Percentiles rank a stretch among this genome's conserved stretches.
phyloP scores from a whole-genome alignment of 2,797 vertebrate genomes.

The Etheostoma perlongum region DNA sequence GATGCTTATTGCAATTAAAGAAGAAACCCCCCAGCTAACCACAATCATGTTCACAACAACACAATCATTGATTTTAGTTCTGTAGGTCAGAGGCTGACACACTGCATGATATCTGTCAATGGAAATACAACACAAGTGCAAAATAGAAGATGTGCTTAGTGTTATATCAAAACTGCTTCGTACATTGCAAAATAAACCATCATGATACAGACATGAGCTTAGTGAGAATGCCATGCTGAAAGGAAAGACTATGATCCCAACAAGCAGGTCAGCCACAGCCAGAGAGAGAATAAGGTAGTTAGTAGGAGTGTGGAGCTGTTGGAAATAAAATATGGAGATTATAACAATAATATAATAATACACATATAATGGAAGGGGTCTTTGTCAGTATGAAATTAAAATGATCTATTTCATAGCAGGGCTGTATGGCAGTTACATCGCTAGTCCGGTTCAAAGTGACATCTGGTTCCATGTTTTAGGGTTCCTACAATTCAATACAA shows the following conservation, averaged over 20 bases:
- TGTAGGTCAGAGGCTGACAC: slow-evolving; percentile 61
- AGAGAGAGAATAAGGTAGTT: slow-evolving; percentile 90
- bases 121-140: slow-evolving; percentile 62
- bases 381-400: neutral
- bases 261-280: slow-evolving; percentile 87
- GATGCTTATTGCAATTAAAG: slow-evolving; percentile 84
- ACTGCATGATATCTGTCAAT: slow-evolving; percentile 62
- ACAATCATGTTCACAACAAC: slow-evolving; percentile 79
- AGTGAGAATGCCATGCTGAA: slow-evolving; percentile 43
- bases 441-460: neutral
- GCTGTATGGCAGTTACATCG: slow-evolving; percentile 11
- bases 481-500: neutral
- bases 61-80: too few relatives aligned
- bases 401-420: slow-evolving; percentile 35
- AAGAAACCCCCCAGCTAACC: slow-evolving; percentile 85
- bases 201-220: slow-evolving; percentile 41
- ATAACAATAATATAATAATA: slow-evolving; percentile 83
- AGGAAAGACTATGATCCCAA: slow-evolving; percentile 78
- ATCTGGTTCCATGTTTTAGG: neutral
- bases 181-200: slow-evolving; percentile 45
- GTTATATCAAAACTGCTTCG: slow-evolving; percentile 34
- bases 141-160: slow-evolving; percentile 50
- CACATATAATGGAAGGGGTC: slow-evolving; percentile 20
- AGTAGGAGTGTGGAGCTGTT: slow-evolving; percentile 89
- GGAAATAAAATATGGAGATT: slow-evolving; percentile 90